phyloP scores from a whole-genome alignment of 92 coral and sea anemone genomes.

The Micromussa lordhowensis region DNA sequence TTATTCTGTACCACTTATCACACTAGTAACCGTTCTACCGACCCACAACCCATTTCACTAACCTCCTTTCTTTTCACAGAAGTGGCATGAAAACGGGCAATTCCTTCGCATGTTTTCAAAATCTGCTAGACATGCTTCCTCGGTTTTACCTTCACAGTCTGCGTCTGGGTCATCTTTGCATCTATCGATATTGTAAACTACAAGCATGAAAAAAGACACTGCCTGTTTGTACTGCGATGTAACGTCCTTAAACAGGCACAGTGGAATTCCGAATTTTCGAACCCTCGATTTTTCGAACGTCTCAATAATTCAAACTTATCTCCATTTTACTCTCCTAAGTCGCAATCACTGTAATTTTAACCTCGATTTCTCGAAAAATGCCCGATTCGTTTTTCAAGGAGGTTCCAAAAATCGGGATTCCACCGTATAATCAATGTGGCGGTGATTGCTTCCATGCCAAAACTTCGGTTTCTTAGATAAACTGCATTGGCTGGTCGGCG shows the following conservation, averaged over 20 bases:
- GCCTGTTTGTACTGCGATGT: background rate
- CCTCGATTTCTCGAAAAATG: too few relatives aligned
- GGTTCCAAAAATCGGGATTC: too few relatives aligned
- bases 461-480: too few relatives aligned
- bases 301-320: too few relatives aligned
- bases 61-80: constrained; percentile 54
- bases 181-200: background rate
- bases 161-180: constrained; percentile 27
- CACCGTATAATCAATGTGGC: too few relatives aligned
- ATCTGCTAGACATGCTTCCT: constrained; percentile 27
- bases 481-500: too few relatives aligned
- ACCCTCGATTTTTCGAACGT: too few relatives aligned
- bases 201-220: background rate
- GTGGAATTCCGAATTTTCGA: too few relatives aligned
- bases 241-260: background rate
- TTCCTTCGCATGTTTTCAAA: constrained; percentile 16
- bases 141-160: constrained; percentile 34
- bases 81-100: constrained; percentile 63
- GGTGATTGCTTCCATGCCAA: too few relatives aligned
- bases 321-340: too few relatives aligned
- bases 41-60: background rate
- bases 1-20: background rate
- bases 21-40: background rate
- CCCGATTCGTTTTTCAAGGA: too few relatives aligned
- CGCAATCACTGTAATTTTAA: too few relatives aligned